A percentile compares a stretch with the other conserved stretches of the same genome.
phyloP scores from a whole-genome alignment of 2,797 vertebrate species.

The Okamejei kenojei region DNA sequence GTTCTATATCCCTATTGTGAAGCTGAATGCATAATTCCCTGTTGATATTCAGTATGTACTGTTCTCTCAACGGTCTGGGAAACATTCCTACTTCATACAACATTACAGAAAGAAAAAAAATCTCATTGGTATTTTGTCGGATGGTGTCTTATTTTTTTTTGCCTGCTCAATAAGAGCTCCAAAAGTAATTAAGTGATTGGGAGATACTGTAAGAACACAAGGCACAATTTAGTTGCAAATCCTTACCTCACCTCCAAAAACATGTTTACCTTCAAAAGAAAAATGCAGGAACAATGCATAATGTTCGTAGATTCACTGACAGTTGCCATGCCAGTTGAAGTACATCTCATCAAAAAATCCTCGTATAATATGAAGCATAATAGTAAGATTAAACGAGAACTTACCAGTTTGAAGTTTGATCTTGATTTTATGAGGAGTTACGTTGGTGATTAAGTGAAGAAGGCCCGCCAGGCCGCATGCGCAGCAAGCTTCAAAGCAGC shows the following conservation, averaged over 20 bases:
- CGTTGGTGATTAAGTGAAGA: no score
- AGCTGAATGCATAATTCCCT: not conserved
- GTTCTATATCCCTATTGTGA: not conserved
- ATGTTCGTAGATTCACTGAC: not conserved
- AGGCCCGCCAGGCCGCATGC: no score
- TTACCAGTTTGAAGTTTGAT: no score
- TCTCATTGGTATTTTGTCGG: not conserved
- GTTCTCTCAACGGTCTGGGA: not conserved
- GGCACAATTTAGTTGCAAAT: not conserved
- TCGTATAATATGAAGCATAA: not conserved
- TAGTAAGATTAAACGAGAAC: no score
- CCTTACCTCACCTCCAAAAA: not conserved
- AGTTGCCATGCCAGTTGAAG: not conserved
- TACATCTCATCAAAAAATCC: not conserved
- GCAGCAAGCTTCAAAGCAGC: no score
- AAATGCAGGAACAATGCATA: not conserved
- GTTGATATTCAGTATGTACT: not conserved
- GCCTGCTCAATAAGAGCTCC: not conserved
- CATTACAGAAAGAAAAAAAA: not conserved
- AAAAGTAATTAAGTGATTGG: conserved; percentile 15
- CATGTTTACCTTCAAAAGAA: not conserved
- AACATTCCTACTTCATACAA: not conserved
- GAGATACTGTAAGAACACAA: not conserved
- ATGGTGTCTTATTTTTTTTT: not conserved
- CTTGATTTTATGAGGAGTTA: no score